Conservation (phyloP, 2,113 vertebrate genomes). For the Miniopterus natalensis region DNA sequence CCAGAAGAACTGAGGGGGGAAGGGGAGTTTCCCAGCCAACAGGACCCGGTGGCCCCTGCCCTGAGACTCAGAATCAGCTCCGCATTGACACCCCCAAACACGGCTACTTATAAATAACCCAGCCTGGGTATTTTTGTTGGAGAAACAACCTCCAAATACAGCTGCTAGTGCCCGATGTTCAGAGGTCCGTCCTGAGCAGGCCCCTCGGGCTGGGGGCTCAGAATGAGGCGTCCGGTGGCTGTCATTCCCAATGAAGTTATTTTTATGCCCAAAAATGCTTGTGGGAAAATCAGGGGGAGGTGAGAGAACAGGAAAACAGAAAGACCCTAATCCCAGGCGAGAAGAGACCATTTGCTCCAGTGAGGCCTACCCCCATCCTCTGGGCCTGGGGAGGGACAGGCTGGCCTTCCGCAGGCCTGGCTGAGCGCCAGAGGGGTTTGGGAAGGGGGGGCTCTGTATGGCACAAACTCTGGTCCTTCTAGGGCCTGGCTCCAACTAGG, state of each 20-base stretch:
- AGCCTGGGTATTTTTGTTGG: not conserved
- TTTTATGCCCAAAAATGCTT: slow-evolving; percentile 15
- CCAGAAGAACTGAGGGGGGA: not conserved
- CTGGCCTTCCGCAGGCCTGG: not conserved
- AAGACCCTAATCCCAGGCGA: not conserved
- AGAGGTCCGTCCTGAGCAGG: not conserved
- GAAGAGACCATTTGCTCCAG: not conserved
- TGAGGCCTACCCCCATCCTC: not conserved
- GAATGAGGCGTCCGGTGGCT: accelerated
- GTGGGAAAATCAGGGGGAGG: slow-evolving; percentile 16
- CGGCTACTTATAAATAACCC: not conserved
- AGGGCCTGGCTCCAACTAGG: not conserved
- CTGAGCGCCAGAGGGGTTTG: not conserved
- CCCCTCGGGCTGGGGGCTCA: not conserved
- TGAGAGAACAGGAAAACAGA: not conserved
- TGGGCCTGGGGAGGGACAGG: not conserved
- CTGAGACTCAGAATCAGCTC: accelerated
- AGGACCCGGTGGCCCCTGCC: not conserved
- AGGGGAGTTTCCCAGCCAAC: not conserved
- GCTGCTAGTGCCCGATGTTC: accelerated
- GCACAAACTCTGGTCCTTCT: not conserved
- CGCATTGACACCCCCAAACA: accelerated
- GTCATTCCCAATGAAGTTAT: not conserved
- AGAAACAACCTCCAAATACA: not conserved
- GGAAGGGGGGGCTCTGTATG: not conserved